Conservation (phyloP, 2,797 vertebrate genomes). For the Scolopax bukidnonensis region DNA sequence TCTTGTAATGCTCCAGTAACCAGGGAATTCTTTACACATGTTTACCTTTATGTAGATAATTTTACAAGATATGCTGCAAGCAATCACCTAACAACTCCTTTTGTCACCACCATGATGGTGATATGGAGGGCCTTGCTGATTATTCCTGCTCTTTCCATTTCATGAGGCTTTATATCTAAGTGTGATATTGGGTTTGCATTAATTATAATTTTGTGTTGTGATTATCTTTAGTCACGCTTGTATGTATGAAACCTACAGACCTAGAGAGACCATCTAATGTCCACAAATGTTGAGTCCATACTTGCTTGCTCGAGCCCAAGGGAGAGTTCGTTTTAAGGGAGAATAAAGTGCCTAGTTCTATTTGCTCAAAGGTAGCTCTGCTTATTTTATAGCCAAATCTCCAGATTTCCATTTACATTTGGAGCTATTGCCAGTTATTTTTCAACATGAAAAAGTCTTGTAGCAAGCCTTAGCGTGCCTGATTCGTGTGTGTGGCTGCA, state of each 20-base stretch:
- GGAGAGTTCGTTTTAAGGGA: neutral
- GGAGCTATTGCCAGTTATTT: neutral
- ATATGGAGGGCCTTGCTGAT: neutral
- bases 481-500: neutral
- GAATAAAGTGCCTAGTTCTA: neutral
- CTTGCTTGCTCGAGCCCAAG: neutral
- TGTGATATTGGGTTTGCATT: neutral
- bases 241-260: neutral
- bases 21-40: neutral
- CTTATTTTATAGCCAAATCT: neutral
- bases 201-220: neutral
- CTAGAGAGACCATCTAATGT: neutral
- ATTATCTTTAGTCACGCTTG: neutral
- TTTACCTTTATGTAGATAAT: neutral
- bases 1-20: neutral
- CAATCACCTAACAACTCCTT: neutral
- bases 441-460: neutral
- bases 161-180: neutral
- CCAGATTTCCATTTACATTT: neutral
- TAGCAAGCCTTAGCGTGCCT: neutral
- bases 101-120: neutral
- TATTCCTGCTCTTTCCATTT: neutral
- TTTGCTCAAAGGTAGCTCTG: neutral
- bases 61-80: neutral
- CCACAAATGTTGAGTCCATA: neutral